A percentile compares a stretch with the other conserved stretches of the same genome.
These are phyloP conservation scores for Tipula helvola DNA, from an alignment of 2,888 invertebrate genomes.

Conservation along the genomic window DNA sequence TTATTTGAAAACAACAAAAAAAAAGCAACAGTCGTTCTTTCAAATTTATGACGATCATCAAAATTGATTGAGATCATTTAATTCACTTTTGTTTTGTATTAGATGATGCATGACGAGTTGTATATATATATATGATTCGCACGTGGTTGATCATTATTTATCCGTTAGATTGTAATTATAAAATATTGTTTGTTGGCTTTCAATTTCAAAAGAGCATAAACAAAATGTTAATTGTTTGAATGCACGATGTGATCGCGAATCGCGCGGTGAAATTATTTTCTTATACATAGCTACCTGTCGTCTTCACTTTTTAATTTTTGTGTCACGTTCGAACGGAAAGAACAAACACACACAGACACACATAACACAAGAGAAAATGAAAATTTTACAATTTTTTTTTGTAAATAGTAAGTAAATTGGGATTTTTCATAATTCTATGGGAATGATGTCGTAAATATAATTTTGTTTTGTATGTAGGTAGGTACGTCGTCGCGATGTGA, in stretches of 20 bases:
- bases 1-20: background rate
- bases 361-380: background rate
- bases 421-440: background rate
- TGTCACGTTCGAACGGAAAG: background rate
- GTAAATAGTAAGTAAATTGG: background rate
- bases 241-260: background rate
- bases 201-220: background rate
- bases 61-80: constrained; percentile 4
- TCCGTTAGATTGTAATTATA: background rate
- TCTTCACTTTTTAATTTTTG: constrained; percentile 4
- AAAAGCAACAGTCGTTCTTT: background rate
- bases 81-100: background rate
- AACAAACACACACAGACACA: background rate
- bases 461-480: background rate
- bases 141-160: background rate
- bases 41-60: background rate
- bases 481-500: background rate
- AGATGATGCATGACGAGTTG: too few relatives aligned
- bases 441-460: background rate
- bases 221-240: background rate
- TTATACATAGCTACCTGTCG: background rate
- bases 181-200: background rate
- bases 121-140: background rate
- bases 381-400: background rate
- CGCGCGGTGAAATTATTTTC: background rate